These are phyloP conservation scores for Bos indicus DNA, from an alignment of 2,113 vertebrate genomes.

Conservation along the genomic window DNA sequence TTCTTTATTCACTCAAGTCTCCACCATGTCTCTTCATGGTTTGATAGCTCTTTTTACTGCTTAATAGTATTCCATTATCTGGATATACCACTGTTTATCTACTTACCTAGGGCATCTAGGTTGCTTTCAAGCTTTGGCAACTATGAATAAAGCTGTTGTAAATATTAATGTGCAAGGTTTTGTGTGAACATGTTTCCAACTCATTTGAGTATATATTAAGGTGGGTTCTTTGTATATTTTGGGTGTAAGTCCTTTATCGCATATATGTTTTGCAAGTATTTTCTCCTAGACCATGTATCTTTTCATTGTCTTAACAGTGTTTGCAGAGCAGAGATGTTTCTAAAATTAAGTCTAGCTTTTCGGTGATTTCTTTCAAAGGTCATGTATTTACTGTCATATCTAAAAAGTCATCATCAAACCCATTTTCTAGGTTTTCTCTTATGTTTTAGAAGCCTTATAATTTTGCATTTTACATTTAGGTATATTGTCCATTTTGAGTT, in stretches of 20 bases:
- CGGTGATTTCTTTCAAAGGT: background rate
- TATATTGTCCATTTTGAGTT: background rate
- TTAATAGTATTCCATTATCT: background rate
- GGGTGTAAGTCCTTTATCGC: background rate
- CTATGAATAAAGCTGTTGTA: background rate
- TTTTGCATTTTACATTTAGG: background rate
- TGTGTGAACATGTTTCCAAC: background rate
- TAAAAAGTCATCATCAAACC: background rate
- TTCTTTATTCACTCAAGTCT: background rate
- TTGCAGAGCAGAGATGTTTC: background rate
- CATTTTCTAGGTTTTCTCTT: background rate
- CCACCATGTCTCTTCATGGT: background rate
- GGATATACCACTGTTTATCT: background rate
- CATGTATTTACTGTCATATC: background rate
- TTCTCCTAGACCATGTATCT: background rate
- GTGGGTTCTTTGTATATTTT: background rate
- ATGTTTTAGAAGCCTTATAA: background rate
- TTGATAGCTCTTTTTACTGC: background rate
- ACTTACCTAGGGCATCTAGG: background rate
- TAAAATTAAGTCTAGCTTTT: background rate
- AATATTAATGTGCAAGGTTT: background rate
- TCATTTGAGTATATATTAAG: background rate
- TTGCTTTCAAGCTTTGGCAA: background rate
- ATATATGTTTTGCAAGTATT: background rate
- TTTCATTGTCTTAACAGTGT: background rate